Base-by-base conservation (phyloP, 2,113 vertebrate genomes). In the Brachionichthys hirsutus region DNA sequence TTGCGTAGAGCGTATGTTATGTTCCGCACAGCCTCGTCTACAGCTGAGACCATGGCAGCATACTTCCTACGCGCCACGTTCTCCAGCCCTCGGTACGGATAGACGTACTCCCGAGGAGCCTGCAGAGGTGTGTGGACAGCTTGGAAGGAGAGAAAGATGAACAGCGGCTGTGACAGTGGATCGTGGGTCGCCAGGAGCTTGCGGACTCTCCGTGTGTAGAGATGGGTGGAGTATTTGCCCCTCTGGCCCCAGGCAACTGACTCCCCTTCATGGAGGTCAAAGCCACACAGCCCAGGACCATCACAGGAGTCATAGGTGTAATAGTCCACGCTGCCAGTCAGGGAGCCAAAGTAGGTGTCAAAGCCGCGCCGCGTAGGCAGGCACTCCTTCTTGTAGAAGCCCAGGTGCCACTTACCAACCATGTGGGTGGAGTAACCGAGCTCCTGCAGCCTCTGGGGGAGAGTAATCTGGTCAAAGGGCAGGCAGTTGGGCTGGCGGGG, bases 321-420 rank as follows among this genome's bases (percentile, higher is more conserved):
- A 79, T 99, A 98, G 83, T 99, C 94, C 72, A 97, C 95, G 0
- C 97, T 98, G 58, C 97, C 97, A 0, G 97, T 98, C 76, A 99
- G 84, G 0, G 97, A 98, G 73, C 97, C 97, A 66, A 99, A 90
- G 87, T 98, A 99, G 47, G 95, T 94, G 84, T 98, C 88, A 0
- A 99, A 99, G 59, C 97, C 97, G 1, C 96, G 90, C 0, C 96
- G 93, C 0, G 96, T 98, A 40, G 97, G 97, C 69, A 99, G 83
- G 67, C 97, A 99, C 34, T 97, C 94, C 73, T 95, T 97, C 81
- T 95, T 95, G 85, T 98, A 99, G 86, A 99, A 99, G 43, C 97
- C 97, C 64, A 99, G 87, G 67, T 99, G 97, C 97, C 97, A 99
- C 70, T 99, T 99, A 61, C 97, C 97, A 10, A 99, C 95, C 97